Evolutionary conservation across 2,888 invertebrate genomes (phyloP).

Genomic region (Brachypalpus laphriformis): DNA sequence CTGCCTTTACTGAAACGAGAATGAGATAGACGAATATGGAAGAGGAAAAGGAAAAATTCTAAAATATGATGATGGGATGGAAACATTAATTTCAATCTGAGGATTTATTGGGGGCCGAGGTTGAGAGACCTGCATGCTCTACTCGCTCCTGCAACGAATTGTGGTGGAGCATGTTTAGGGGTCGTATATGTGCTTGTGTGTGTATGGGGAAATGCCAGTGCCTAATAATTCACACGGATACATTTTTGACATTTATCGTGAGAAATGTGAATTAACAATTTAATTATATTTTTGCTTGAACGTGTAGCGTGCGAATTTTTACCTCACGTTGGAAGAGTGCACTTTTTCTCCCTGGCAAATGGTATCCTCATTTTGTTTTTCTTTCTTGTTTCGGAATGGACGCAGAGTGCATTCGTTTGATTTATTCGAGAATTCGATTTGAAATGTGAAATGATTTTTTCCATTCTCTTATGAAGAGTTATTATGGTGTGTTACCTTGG

Average conservation of each 20-base stretch:
- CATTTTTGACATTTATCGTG: constrained; percentile 74
- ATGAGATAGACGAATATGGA: constrained; percentile 56
- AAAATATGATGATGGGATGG: constrained; percentile 74
- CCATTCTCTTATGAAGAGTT: constrained; percentile 30
- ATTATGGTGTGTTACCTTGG: not conserved
- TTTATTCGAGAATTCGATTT: constrained; percentile 66
- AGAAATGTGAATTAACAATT: constrained; percentile 74
- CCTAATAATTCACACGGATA: constrained; percentile 73
- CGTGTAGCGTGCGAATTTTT: constrained; percentile 59
- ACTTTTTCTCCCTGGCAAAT: not conserved
- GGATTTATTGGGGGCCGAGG: constrained; percentile 70
- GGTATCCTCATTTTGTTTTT: not conserved
- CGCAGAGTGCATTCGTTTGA: constrained; percentile 66
- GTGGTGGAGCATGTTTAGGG: constrained; percentile 52
- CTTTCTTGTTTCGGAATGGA: constrained; percentile 2
- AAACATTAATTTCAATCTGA: constrained; percentile 74
- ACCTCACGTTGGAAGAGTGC: constrained; percentile 11
- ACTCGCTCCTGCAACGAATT: constrained; percentile 24
- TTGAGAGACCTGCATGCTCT: constrained; percentile 57
- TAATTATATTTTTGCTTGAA: constrained; percentile 69
- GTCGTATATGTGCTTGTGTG: constrained; percentile 11
- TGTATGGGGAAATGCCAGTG: constrained; percentile 47
- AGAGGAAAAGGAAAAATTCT: constrained; percentile 64
- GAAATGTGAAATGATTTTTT: constrained; percentile 64
- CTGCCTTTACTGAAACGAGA: not conserved